A percentile compares a stretch with the other conserved stretches of the same genome.
phyloP scores from a whole-genome alignment of 35 echinoderm and acorn worm genomes.

The Apostichopus californicus region DNA sequence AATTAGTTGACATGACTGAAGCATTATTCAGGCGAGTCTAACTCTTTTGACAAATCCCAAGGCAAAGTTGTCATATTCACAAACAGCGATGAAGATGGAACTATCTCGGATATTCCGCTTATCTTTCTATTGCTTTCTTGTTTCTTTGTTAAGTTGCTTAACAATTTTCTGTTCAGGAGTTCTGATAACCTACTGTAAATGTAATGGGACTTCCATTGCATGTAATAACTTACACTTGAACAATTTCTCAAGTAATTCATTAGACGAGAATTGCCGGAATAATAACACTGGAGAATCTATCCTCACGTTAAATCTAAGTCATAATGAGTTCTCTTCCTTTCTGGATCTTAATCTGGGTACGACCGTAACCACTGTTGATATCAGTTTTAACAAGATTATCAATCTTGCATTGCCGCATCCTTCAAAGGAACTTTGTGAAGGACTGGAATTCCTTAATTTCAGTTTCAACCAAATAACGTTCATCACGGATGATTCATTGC shows the following conservation, averaged over 20 bases:
- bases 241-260: not conserved
- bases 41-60: too few species aligned
- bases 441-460: not conserved
- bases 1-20: too few species aligned
- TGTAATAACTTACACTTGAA: not conserved
- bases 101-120: too few species aligned
- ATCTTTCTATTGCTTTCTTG: too few species aligned
- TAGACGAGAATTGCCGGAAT: not conserved
- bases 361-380: not conserved
- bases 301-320: not conserved
- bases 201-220: not conserved
- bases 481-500: not conserved
- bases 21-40: too few species aligned
- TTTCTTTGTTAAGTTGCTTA: too few species aligned
- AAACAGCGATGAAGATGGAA: too few species aligned
- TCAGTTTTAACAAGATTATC: not conserved
- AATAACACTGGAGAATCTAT: not conserved
- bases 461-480: not conserved
- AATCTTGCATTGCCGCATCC: not conserved
- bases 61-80: too few species aligned
- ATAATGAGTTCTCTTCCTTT: not conserved
- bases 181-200: not conserved
- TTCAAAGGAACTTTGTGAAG: not conserved
- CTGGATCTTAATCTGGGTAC: not conserved
- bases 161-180: too few species aligned